These are phyloP conservation scores for Propithecus deckenii DNA, from an alignment of 2,797 vertebrate species.

Conservation along the genomic window DNA sequence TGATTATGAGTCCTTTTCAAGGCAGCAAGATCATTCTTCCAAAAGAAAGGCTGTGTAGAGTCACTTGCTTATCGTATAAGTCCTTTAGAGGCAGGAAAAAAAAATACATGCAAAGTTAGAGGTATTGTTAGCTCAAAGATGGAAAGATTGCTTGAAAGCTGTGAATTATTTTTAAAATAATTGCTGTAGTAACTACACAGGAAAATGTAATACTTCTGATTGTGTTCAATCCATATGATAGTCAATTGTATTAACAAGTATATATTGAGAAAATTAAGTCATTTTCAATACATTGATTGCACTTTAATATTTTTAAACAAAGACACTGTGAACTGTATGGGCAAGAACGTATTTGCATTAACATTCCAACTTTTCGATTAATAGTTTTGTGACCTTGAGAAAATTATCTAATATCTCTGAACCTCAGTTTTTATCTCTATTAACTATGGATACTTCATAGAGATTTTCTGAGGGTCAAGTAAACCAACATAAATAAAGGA, in stretches of 20 bases:
- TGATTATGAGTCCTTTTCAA: constrained; percentile 73
- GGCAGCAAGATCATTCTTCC: constrained; percentile 58
- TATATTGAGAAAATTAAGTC: not conserved
- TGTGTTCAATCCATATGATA: not conserved
- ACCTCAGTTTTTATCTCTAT: not conserved
- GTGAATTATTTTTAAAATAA: not conserved
- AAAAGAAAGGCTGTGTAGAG: constrained; percentile 67
- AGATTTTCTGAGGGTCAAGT: not conserved
- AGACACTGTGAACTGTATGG: not conserved
- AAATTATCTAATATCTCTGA: not conserved
- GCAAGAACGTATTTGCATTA: not conserved
- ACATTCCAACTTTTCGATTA: not conserved
- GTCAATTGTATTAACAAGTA: not conserved
- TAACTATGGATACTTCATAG: not conserved
- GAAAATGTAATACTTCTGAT: not conserved
- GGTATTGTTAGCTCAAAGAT: constrained; percentile 10
- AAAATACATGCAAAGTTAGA: constrained; percentile 41
- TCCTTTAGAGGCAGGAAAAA: constrained; percentile 17
- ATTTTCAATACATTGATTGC: not conserved
- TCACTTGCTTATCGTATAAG: constrained; percentile 64
- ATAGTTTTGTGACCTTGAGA: not conserved
- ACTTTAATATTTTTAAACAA: not conserved
- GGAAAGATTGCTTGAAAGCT: constrained; percentile 22
- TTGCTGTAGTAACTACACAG: not conserved
- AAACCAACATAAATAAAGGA: not conserved